Evolutionary conservation across 2,888 invertebrate species (phyloP).

Genomic region (Dioctria rufipes): DNA sequence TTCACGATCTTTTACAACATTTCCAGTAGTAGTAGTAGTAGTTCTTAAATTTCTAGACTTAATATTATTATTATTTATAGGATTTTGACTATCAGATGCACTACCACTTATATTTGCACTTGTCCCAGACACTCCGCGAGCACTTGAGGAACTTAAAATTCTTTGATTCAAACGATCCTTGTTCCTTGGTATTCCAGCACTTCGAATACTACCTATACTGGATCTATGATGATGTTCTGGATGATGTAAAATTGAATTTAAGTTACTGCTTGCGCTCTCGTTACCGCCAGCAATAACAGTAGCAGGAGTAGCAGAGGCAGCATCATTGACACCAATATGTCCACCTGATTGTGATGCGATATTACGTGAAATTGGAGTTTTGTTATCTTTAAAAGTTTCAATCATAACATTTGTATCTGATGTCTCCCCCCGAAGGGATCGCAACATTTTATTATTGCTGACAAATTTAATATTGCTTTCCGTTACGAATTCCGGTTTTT

Average conservation of each 20-base stretch:
- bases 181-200: slow-evolving; percentile 42
- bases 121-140: slow-evolving; percentile 55
- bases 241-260: slow-evolving; percentile 50
- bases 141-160: slow-evolving; percentile 61
- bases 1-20: slow-evolving; percentile 5
- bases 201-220: slow-evolving; percentile 40
- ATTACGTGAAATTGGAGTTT: not conserved
- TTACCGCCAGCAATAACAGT: not conserved
- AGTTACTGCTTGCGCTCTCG: slow-evolving; percentile 44
- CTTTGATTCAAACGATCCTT: slow-evolving; percentile 60
- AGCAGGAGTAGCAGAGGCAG: no score
- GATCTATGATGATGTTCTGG: slow-evolving; percentile 32
- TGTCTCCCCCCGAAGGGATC: slow-evolving; percentile 58
- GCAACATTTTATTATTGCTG: slow-evolving; percentile 58
- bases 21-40: slow-evolving; percentile 26
- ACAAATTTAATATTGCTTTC: not conserved
- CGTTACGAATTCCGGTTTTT: not conserved
- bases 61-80: slow-evolving; percentile 56
- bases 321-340: no score
- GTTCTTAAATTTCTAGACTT: slow-evolving; percentile 60
- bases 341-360: not conserved
- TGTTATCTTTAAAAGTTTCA: not conserved
- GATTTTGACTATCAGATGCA: slow-evolving; percentile 39
- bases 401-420: slow-evolving; percentile 48
- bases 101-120: slow-evolving; percentile 51